These are phyloP conservation scores for Achatina immaculata DNA, from an alignment of 1,140 invertebrate species.

Conservation along the genomic window DNA sequence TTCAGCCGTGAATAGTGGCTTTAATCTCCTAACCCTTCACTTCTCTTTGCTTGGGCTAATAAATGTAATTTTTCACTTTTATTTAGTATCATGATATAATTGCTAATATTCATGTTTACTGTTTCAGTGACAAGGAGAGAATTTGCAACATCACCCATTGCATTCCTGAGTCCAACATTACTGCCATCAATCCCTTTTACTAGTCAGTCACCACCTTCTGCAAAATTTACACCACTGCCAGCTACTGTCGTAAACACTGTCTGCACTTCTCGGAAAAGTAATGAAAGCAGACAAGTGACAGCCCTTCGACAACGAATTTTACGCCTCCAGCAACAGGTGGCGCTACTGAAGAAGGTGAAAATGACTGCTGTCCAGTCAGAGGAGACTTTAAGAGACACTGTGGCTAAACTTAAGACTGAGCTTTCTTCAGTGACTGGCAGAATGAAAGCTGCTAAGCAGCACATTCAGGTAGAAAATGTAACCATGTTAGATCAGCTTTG, in stretches of 20 bases:
- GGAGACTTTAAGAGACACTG: slow-evolving; percentile 1
- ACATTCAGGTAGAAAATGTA: slow-evolving; percentile 24
- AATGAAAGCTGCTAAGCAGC: slow-evolving; percentile 35
- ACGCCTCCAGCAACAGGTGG: slow-evolving; percentile 61
- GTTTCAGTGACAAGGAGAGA: slow-evolving; percentile 50
- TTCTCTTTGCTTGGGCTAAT: no score
- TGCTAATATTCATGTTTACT: no score
- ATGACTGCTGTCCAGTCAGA: slow-evolving; percentile 7
- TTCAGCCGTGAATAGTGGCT: no score
- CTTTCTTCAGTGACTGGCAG: slow-evolving; percentile 18
- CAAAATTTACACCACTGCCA: no score
- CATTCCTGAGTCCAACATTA: slow-evolving; percentile 2
- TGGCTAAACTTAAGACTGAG: slow-evolving; percentile 17
- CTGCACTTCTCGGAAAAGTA: slow-evolving; percentile 14
- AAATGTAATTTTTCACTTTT: no score
- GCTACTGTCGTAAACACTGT: no score
- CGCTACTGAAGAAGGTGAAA: slow-evolving; percentile 29
- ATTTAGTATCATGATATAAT: no score
- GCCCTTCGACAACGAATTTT: slow-evolving; percentile 57
- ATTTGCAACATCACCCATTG: slow-evolving; percentile 58
- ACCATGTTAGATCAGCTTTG: background rate
- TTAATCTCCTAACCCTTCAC: no score
- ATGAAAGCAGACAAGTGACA: slow-evolving; percentile 49
- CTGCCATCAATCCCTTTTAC: background rate
- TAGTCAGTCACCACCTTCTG: no score